Base-by-base conservation (phyloP, 2,888 invertebrate genomes). In the Azorinus chamasolen region DNA sequence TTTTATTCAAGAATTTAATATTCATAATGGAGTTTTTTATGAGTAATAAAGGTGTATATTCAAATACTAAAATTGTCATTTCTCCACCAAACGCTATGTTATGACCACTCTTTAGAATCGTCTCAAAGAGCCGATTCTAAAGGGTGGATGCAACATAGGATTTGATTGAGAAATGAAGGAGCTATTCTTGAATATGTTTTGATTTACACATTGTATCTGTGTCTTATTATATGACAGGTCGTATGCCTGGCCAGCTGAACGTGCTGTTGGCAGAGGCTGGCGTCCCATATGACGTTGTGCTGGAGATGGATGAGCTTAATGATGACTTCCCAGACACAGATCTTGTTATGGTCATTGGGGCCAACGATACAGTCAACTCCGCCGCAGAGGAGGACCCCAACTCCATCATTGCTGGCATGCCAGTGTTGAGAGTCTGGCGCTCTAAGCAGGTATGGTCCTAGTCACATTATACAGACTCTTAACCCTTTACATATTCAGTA, bases 241-340 rank as follows among this genome's bases (percentile, higher is more conserved):
- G 97, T 77, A 97, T 97, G 97, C 97, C 97, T 24, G 97, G 97
- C 12, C 97, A 97, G 92, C 93, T 97, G 89, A 97, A 97, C 91
- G 97, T 97, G n/a, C 94, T 97, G 74, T 94, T 97, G 64, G 97
- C 97, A 0, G 97, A 97, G 94, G 97, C 97, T 5, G 97, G 97
- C n/a, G 97, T 97, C 0, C 97, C 97, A 0, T 97, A 97, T 90
- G 97, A 97, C 92, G 96, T 97, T 87, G 94, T 97, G 0, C 94
- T 96, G 80, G 97, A 97, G 94, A 97, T 97, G 97, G 97, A 97
- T 62, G 97, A 97, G 94, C 96, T 97, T 88, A 97, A 97, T 91
- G 95, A 96, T 10, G 97, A 97, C 87, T 97, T 97, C 94, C 94
- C 95, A 0, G 95, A 96, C 37, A 97, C 97, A 12, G 97, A 97